phyloP scores from a whole-genome alignment of 2,113 vertebrate species.

The Ivindomyrus marchei region DNA sequence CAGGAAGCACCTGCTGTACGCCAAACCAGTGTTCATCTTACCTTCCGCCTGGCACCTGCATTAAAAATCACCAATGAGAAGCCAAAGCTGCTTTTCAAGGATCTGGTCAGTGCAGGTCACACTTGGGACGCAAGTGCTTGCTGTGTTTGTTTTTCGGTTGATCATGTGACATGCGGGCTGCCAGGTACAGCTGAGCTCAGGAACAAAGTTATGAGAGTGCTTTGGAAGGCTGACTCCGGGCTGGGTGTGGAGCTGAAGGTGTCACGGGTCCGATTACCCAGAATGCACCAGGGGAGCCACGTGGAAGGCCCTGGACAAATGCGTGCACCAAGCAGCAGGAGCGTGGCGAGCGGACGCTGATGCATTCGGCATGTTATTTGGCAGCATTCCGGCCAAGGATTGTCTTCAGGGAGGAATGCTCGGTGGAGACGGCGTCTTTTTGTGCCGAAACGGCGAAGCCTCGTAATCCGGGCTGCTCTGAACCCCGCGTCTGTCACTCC shows the following conservation, averaged over 20 bases:
- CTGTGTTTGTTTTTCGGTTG: background rate
- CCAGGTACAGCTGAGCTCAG: background rate
- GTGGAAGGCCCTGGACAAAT: background rate
- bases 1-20: background rate
- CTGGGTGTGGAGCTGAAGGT: background rate
- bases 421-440: background rate
- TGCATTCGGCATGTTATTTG: background rate
- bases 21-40: background rate
- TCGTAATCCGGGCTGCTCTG: conserved; percentile 23
- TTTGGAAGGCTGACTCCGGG: background rate
- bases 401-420: background rate
- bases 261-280: background rate
- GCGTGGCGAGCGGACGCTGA: background rate
- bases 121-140: background rate
- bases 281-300: background rate
- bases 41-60: background rate
- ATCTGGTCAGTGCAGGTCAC: background rate
- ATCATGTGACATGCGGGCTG: background rate
- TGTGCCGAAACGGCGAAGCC: background rate
- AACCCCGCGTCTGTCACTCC: conserved; percentile 76
- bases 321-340: background rate
- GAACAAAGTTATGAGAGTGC: background rate
- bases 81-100: background rate
- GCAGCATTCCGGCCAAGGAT: background rate
- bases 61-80: background rate